Evolutionary conservation across 2,888 invertebrate genomes (phyloP), one percentile per base, ranked within the genome.

Genomic region (Gari tellinella): DNA sequence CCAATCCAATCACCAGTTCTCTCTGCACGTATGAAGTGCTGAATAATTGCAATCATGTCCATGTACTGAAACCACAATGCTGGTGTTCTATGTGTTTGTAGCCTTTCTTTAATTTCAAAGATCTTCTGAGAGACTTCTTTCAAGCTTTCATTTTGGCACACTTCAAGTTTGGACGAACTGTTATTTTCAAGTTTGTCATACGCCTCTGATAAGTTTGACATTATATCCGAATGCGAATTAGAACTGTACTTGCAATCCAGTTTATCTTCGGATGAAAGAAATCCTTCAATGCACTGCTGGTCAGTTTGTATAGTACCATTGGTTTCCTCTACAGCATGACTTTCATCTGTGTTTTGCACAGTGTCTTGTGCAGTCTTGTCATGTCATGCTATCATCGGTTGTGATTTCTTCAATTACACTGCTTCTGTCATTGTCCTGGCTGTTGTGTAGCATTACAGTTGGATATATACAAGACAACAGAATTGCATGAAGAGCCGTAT

Each of bases 51-150:
- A 4, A 83, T 41, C 82, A 81, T 83, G 12, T 80, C 69, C 62
- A 81, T 70, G 49, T 77, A 82, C 61, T 64, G 69, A 15, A 80
- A 41, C 79, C 82, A 82, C 17, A 82, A 43, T 14, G 26, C 51
- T n/a, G 65, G 60, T 26, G 72, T 73, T 53, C 41, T 14, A 38
- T 8, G 57, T 15, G 51, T 15, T 12, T 43, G 43, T 43, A 43
- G 43, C 43, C 14, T 43, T 43, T 43, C 43, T 15, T 43, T 4
- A 43, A 43, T 7, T 25, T 25, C 49, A 19, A 8, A 4, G 23
- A 49, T 49, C 4, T 15, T 49, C 17, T 49, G 17, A 21, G 21
- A 15, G 4, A 23, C 26, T 4, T 8, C 49, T 23, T 7, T 49
- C 49, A 49, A 43, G 14, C 15, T 25, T 49, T 10, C 10, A 31